phyloP scores from a whole-genome alignment of 1,140 invertebrate species.

The Neomicropteryx cornuta region DNA sequence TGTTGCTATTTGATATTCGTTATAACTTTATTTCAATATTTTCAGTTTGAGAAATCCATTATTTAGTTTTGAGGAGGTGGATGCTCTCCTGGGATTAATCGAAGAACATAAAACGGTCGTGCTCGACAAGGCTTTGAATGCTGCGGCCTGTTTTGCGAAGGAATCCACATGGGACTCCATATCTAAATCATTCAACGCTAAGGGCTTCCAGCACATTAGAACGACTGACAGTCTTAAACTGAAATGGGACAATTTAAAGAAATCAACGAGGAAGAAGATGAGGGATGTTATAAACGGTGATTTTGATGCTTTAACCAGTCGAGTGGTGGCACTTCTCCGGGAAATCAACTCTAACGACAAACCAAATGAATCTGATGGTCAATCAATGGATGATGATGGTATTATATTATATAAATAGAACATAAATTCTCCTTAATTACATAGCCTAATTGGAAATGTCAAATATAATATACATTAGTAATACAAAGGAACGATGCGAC shows the following conservation, averaged over 20 bases:
- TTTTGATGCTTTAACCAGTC: slow-evolving; percentile 18
- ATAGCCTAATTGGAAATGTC: too few species aligned
- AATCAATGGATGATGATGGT: slow-evolving; percentile 16
- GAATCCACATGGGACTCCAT: slow-evolving; percentile 25
- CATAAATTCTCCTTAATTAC: slow-evolving; percentile 11
- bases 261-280: slow-evolving; percentile 22
- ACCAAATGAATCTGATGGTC: slow-evolving; percentile 7
- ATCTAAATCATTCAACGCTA: slow-evolving; percentile 23
- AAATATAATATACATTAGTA: too few species aligned
- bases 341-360: slow-evolving; percentile 16
- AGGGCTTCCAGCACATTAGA: slow-evolving; percentile 20
- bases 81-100: slow-evolving; percentile 21
- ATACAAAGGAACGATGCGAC: too few species aligned
- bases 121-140: slow-evolving; percentile 24
- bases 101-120: slow-evolving; percentile 25
- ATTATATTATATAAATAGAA: slow-evolving; percentile 7
- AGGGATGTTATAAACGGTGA: slow-evolving; percentile 17
- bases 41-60: slow-evolving; percentile 21
- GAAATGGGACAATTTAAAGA: slow-evolving; percentile 33
- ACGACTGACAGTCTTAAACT: slow-evolving; percentile 22
- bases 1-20: too few species aligned
- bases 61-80: slow-evolving; percentile 23
- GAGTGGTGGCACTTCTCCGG: slow-evolving; percentile 20
- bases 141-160: slow-evolving; percentile 21
- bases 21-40: slow-evolving; percentile 4